A percentile compares a stretch with the other conserved stretches of the same genome.
These are phyloP conservation scores for Drosophila sproati DNA, from an alignment of 1,140 invertebrate species.

Conservation along the genomic window DNA sequence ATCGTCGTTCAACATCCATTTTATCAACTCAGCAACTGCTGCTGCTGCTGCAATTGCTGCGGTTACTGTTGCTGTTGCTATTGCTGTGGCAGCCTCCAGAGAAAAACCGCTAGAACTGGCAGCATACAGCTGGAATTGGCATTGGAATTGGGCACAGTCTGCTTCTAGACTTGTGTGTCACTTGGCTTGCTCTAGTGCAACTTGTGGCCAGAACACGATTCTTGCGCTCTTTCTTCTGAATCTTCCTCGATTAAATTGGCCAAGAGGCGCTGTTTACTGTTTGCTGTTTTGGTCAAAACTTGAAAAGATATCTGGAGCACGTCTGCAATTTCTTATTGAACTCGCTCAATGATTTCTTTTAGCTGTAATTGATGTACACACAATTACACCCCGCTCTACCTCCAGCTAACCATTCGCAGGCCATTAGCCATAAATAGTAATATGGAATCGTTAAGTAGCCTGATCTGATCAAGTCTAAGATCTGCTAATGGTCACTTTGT, in stretches of 20 bases:
- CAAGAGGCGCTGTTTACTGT: constrained; percentile 22
- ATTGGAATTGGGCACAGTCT: constrained; percentile 48
- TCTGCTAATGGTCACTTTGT: constrained; percentile 51
- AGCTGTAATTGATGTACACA: constrained; percentile 68
- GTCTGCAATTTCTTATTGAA: constrained; percentile 78
- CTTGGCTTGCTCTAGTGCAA: constrained; percentile 18
- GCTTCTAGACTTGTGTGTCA: constrained; percentile 33
- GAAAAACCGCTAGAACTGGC: constrained; percentile 31
- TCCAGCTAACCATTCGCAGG: too few species aligned
- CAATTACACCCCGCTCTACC: background rate
- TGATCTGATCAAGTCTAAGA: constrained; percentile 33
- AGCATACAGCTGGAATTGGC: constrained; percentile 27
- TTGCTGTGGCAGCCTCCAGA: constrained; percentile 23
- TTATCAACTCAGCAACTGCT: constrained; percentile 77
- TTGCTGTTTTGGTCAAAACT: constrained; percentile 51
- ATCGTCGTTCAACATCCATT: constrained; percentile 60
- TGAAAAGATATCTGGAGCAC: constrained; percentile 66
- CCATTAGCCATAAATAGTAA: constrained; percentile 63
- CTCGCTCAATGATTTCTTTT: constrained; percentile 78
- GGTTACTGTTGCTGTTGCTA: background rate
- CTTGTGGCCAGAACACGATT: constrained; percentile 45
- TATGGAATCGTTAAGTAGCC: constrained; percentile 62
- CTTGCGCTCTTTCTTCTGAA: constrained; percentile 50
- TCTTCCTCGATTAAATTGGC: constrained; percentile 76
- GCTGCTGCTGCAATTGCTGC: background rate